A percentile compares a stretch with the other conserved stretches of the same genome.
Conservation (phyloP, 53 echinoderm and acorn worm genomes). For the Mesocentrotus franciscanus region DNA sequence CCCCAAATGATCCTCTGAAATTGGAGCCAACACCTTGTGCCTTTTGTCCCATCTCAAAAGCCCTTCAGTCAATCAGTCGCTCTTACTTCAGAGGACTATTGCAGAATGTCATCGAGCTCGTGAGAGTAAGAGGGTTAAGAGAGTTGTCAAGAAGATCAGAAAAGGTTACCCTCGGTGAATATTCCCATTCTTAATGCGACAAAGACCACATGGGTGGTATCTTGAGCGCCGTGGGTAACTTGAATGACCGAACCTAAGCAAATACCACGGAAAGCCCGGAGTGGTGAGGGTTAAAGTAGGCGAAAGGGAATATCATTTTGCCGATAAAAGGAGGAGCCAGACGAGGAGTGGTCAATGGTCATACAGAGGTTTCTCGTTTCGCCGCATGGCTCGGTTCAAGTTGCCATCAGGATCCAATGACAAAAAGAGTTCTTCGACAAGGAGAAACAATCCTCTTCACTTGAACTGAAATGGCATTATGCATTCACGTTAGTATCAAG, state of each 20-base stretch:
- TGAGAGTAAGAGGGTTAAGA: constrained; percentile 16
- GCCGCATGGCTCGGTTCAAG: constrained; percentile 9
- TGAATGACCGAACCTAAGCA: background rate
- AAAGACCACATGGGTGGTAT: background rate
- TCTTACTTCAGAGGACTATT: constrained; percentile 9
- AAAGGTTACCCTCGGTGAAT: constrained; percentile 17
- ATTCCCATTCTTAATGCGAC: background rate
- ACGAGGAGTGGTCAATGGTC: constrained; percentile 38
- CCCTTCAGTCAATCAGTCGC: constrained; percentile 26
- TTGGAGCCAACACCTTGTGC: constrained; percentile 16
- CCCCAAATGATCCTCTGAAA: constrained; percentile 33
- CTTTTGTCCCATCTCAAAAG: constrained; percentile 29
- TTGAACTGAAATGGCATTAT: constrained; percentile 19
- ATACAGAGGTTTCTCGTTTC: constrained; percentile 45
- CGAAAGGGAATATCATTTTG: constrained; percentile 10
- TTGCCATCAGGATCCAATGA: constrained; percentile 7
- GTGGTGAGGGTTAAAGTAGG: constrained; percentile 5
- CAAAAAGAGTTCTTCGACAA: constrained; percentile 11
- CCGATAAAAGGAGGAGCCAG: constrained; percentile 23
- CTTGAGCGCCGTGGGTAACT: background rate
- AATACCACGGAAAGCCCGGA: background rate
- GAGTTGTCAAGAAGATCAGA: constrained; percentile 25
- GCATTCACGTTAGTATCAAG: constrained; percentile 1
- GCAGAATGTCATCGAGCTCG: constrained; percentile 31
- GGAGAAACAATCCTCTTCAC: background rate